phyloP scores from a whole-genome alignment of 2,113 vertebrate species.

The Alligator mississippiensis region DNA sequence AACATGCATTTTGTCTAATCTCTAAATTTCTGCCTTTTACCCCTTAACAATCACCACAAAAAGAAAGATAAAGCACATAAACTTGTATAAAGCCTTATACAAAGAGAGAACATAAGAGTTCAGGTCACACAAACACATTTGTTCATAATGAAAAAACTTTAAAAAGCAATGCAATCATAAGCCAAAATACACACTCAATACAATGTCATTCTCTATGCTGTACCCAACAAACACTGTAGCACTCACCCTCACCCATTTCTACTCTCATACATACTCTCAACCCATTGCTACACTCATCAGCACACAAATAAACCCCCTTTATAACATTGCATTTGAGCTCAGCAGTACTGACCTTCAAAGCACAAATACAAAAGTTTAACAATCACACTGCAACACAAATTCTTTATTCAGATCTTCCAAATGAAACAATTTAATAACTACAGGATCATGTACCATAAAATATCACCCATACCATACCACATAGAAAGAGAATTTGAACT shows the following conservation, averaged over 20 bases:
- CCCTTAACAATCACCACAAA: not conserved
- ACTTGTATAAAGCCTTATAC: not conserved
- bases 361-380: not conserved
- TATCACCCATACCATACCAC: not conserved
- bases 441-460: not conserved
- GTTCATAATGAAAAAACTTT: not conserved
- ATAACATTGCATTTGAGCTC: not conserved
- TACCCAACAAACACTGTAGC: not conserved
- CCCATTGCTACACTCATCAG: too few species aligned
- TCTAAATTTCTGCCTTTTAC: not conserved
- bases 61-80: not conserved
- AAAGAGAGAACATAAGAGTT: not conserved
- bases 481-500: not conserved
- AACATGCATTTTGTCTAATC: not conserved
- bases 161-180: not conserved
- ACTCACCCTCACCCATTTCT: not conserved
- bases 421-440: not conserved
- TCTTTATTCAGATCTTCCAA: not conserved
- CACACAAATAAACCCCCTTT: not conserved
- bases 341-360: not conserved
- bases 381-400: not conserved
- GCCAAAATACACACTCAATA: not conserved
- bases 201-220: not conserved
- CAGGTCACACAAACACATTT: not conserved
- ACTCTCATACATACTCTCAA: too few species aligned